A percentile compares a stretch with the other conserved stretches of the same genome.
Evolutionary conservation across 2,113 vertebrate species (phyloP).

Genomic region (Coryphaenoides rupestris): DNA sequence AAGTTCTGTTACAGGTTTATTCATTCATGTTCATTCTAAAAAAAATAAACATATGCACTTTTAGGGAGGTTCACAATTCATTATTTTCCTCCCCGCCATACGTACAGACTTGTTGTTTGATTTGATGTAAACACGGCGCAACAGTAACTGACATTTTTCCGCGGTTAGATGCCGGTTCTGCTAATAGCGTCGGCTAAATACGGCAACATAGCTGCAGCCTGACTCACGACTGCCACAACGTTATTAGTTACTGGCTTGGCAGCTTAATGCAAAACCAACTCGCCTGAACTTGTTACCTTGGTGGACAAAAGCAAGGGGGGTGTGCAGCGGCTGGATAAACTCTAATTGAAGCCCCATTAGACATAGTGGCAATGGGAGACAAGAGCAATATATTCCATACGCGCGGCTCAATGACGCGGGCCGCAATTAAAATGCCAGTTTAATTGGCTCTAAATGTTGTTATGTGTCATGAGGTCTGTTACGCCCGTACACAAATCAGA

Average conservation of each 20-base stretch:
- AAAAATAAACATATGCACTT: too few relatives aligned
- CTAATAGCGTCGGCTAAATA: conserved; percentile 15
- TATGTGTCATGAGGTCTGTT: conserved; percentile 47
- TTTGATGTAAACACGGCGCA: too few relatives aligned
- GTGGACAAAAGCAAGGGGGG: conserved; percentile 28
- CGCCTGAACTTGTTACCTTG: conserved; percentile 32
- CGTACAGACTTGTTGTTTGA: too few relatives aligned
- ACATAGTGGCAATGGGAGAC: conserved; percentile 38
- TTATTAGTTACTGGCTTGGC: conserved; percentile 29
- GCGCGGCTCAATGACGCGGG: conserved; percentile 21
- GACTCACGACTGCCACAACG: conserved; percentile 31
- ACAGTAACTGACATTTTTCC: too few relatives aligned
- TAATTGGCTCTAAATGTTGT: conserved; percentile 47
- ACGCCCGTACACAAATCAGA: too few relatives aligned
- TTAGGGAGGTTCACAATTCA: too few relatives aligned
- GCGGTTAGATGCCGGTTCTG: conserved; percentile 32
- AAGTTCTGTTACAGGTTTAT: too few relatives aligned
- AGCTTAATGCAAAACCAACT: conserved; percentile 28
- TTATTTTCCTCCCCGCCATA: too few relatives aligned
- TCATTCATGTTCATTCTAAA: too few relatives aligned
- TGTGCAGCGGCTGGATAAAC: conserved; percentile 31
- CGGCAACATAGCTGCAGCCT: conserved; percentile 23
- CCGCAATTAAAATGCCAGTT: conserved; percentile 39
- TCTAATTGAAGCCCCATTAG: conserved; percentile 52
- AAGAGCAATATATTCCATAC: conserved; percentile 47